phyloP scores from a whole-genome alignment of 2,888 invertebrate genomes.

The Troides oblongomaculatus region DNA sequence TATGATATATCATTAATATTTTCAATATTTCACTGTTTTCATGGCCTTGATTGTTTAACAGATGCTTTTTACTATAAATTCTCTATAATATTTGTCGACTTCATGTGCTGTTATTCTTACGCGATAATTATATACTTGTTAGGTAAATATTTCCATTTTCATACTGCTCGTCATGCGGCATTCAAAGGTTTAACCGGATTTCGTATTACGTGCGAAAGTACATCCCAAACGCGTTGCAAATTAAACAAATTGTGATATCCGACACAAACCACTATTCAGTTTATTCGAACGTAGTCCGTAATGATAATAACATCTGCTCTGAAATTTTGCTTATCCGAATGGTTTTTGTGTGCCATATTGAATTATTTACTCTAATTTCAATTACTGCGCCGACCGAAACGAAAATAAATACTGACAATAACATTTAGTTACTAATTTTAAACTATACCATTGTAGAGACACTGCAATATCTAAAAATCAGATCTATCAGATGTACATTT shows the following conservation, averaged over 20 bases:
- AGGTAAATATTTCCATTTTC: neutral
- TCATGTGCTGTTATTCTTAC: neutral
- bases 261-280: slow-evolving; percentile 20
- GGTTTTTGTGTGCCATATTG: slow-evolving; percentile 14
- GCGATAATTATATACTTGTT: neutral
- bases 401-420: neutral
- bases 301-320: slow-evolving; percentile 16
- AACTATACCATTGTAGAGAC: neutral
- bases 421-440: neutral
- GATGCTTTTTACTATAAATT: no score
- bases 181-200: slow-evolving; percentile 22
- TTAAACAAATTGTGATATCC: slow-evolving; percentile 26
- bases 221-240: slow-evolving; percentile 15
- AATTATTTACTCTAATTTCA: slow-evolving; percentile 10
- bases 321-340: slow-evolving; percentile 12
- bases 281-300: slow-evolving; percentile 16
- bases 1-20: no score
- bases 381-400: neutral
- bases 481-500: no score
- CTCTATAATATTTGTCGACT: neutral
- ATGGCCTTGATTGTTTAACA: no score
- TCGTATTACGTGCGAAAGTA: slow-evolving; percentile 21
- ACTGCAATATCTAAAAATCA: no score
- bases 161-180: slow-evolving; percentile 8
- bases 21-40: no score